A percentile compares a stretch with the other conserved stretches of the same genome.
phyloP scores from a whole-genome alignment of 2,888 invertebrate species.

The Camptogramma bilineatum region DNA sequence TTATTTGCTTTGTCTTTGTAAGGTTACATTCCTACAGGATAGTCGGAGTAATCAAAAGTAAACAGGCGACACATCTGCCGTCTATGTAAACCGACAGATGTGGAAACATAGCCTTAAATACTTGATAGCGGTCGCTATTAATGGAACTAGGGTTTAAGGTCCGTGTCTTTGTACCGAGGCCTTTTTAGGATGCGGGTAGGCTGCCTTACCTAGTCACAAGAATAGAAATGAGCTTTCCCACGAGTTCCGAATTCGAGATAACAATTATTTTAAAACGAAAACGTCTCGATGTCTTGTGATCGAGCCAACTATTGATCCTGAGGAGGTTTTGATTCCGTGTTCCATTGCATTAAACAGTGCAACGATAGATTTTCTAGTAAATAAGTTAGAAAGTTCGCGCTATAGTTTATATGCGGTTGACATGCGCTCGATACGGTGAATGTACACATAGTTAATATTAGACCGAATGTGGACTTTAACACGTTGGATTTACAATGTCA shows the following conservation, averaged over 20 bases:
- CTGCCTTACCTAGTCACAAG: conserved; percentile 17
- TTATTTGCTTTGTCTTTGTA: no score
- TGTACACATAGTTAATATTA: no score
- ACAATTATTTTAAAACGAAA: background rate
- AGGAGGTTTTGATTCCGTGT: background rate
- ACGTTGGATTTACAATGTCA: no score
- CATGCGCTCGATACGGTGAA: background rate
- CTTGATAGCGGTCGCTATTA: background rate
- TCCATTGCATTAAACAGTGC: background rate
- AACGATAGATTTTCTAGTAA: background rate
- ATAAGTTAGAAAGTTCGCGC: background rate
- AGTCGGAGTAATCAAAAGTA: no score
- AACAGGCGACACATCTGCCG: no score
- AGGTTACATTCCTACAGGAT: no score
- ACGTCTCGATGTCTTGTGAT: background rate
- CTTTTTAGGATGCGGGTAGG: conserved; percentile 11
- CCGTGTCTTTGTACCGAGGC: no score
- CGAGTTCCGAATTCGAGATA: conserved; percentile 7
- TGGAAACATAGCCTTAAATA: no score
- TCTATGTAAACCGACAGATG: no score
- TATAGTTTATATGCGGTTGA: background rate
- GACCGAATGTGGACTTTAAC: no score
- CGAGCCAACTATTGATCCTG: background rate
- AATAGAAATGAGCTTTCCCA: conserved; percentile 18
- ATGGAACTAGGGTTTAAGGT: background rate